Evolutionary conservation across 92 coral and sea anemone species (phyloP), one percentile per base, ranked within the genome.

Genomic region (Zoanthus sociatus): DNA sequence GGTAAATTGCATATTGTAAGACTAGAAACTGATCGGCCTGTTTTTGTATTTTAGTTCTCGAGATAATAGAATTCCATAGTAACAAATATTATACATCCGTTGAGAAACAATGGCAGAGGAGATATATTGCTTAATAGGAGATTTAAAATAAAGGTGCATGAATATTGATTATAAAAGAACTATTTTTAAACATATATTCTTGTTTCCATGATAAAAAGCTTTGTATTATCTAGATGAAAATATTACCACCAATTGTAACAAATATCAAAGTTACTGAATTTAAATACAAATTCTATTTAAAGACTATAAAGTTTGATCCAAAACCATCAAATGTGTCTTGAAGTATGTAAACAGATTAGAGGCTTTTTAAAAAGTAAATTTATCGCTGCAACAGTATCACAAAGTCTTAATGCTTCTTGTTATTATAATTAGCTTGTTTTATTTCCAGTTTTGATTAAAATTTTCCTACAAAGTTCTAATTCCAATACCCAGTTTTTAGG

Each of bases 61-160:
- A 69, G 2, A 16, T 16, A 69, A 69, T 26, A 54, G 67, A 51
- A 76, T 76, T 77, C 82, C 82, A 51, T 77, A 77, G 82, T 63
- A 77, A 77, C 82, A 51, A 20, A 54, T 76, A 76, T 50, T 76
- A 3, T 12, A 6, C 17, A 69, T 69, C 46, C 74, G 16, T 11
- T 69, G 9, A 30, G 45, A 17, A 33, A 69, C 30, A 69, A 69
- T 9, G 11, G 10, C 26, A 63, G 4, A 37, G 12, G 10, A 7
- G 55, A 50, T 50, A 63, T n/a, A 63, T 63, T 63, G 30, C 69
- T 63, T 17, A 63, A 63, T 26, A 26, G 26, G 69, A 32, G 7
- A 11, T 30, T 3, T 9, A 20, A 69, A 69, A 30, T 12, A 26
- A 69, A 69, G 31, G 26, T 26, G 26, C 26, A 69, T 17, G 30